Evolutionary conservation across 30 jellyfish, hydroid and myxozoan genomes (phyloP).

Genomic region (Hydractinia symbiolongicarpus): DNA sequence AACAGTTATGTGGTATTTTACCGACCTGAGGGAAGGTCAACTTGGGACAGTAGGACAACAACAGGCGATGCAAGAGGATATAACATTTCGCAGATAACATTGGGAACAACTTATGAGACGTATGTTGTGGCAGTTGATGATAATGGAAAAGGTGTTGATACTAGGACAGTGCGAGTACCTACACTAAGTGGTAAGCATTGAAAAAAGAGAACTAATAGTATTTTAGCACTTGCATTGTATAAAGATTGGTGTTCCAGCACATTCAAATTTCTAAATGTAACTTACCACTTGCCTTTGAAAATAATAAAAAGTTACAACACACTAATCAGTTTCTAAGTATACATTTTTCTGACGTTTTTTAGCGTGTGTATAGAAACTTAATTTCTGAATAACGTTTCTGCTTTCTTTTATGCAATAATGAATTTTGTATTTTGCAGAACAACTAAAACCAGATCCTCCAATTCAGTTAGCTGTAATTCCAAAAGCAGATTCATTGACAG

Average conservation of each 20-base stretch:
- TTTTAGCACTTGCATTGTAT: no score
- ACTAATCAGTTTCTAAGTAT: no score
- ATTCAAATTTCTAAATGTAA: no score
- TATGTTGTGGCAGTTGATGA: conserved; percentile 59
- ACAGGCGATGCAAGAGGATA: conserved; percentile 40
- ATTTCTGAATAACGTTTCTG: no score
- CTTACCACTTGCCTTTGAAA: no score
- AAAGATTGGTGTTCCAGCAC: no score
- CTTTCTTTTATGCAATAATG: no score
- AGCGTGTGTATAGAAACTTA: no score
- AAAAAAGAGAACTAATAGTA: no score
- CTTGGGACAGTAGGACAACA: conserved; percentile 26
- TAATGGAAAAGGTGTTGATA: conserved; percentile 44
- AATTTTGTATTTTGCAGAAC: conserved; percentile 20
- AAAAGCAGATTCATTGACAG: conserved; percentile 36
- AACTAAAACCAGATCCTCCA: conserved; percentile 49
- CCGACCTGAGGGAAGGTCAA: conserved; percentile 20
- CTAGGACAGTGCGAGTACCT: conserved; percentile 22
- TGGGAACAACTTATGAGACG: conserved; percentile 36
- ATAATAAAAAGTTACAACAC: no score
- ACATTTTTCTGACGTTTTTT: no score
- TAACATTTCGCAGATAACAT: conserved; percentile 26
- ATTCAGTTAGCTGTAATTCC: conserved; percentile 23
- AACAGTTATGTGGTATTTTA: conserved; percentile 46
- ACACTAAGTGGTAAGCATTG: conserved; percentile 45